Conservation (phyloP, 1,140 invertebrate species). For the Pygmarrhopalites habei region DNA sequence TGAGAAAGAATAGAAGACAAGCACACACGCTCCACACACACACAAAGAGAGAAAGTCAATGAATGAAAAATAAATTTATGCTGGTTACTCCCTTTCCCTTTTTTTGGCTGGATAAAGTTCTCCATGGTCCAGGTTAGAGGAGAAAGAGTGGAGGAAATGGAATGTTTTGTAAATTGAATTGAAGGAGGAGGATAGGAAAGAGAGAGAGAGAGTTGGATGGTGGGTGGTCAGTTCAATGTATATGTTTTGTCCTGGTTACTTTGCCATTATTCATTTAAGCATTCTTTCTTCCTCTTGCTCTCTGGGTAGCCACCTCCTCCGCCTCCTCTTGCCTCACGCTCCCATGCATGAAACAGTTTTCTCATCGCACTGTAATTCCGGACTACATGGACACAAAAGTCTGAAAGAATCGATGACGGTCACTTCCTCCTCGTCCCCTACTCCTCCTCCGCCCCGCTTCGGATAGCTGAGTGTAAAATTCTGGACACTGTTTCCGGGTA, state of each 20-base stretch:
- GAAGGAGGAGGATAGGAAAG: too few relatives aligned
- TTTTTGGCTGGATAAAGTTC: too few relatives aligned
- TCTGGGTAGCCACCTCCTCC: neutral
- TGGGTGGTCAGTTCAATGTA: neutral
- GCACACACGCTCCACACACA: too few relatives aligned
- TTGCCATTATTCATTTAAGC: neutral
- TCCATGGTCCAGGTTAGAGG: too few relatives aligned
- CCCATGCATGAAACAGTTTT: conserved; percentile 10
- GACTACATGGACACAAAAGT: conserved; percentile 25
- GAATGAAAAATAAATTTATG: too few relatives aligned
- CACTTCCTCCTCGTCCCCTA: conserved; percentile 3
- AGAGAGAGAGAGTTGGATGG: too few relatives aligned
- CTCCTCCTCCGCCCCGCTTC: too few relatives aligned
- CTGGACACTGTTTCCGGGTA: conserved; percentile 14
- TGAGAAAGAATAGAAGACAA: too few relatives aligned
- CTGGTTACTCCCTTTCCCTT: too few relatives aligned
- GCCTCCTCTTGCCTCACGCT: neutral
- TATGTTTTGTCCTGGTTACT: neutral
- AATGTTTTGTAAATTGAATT: too few relatives aligned
- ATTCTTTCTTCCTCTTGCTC: neutral
- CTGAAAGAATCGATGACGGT: conserved; percentile 16
- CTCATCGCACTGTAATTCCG: neutral
- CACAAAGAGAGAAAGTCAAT: too few relatives aligned
- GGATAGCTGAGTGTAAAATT: conserved; percentile 32
- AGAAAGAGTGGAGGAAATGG: too few relatives aligned